Evolutionary conservation across 1,140 invertebrate species (phyloP).

Genomic region (Magallana angulata): DNA sequence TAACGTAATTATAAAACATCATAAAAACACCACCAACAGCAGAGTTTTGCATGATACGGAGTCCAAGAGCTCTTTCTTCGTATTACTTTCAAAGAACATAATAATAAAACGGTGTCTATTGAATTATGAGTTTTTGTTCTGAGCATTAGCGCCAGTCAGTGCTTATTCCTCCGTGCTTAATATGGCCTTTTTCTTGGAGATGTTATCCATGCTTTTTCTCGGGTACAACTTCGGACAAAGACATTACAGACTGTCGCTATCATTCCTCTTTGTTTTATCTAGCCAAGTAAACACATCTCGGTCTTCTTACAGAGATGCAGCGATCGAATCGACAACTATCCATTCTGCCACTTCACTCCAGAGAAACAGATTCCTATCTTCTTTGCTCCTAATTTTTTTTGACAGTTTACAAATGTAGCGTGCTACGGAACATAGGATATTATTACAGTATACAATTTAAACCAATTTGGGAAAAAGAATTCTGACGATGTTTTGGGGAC

Average conservation of each 20-base stretch:
- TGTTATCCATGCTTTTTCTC: constrained; percentile 9
- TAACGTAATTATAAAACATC: background rate
- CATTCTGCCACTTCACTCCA: background rate
- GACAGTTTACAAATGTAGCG: constrained; percentile 35
- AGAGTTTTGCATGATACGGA: background rate
- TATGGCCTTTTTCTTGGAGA: background rate
- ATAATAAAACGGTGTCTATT: background rate
- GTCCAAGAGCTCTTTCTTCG: background rate
- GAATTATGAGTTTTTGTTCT: background rate
- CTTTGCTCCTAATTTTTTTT: background rate
- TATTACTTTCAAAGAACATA: background rate
- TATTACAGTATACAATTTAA: background rate
- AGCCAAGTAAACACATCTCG: constrained; percentile 13
- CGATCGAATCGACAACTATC: background rate
- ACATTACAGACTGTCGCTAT: constrained; percentile 2
- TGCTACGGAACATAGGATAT: background rate
- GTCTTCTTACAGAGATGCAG: constrained; percentile 3
- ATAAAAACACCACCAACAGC: background rate
- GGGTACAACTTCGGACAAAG: background rate
- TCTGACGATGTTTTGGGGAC: no score
- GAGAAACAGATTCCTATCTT: constrained; percentile 18
- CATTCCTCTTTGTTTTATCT: background rate
- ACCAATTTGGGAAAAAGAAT: no score
- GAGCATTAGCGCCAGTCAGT: background rate
- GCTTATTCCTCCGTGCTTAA: constrained; percentile 1